Conservation (phyloP, 1,140 invertebrate species). For the Lordiphosa mommai region DNA sequence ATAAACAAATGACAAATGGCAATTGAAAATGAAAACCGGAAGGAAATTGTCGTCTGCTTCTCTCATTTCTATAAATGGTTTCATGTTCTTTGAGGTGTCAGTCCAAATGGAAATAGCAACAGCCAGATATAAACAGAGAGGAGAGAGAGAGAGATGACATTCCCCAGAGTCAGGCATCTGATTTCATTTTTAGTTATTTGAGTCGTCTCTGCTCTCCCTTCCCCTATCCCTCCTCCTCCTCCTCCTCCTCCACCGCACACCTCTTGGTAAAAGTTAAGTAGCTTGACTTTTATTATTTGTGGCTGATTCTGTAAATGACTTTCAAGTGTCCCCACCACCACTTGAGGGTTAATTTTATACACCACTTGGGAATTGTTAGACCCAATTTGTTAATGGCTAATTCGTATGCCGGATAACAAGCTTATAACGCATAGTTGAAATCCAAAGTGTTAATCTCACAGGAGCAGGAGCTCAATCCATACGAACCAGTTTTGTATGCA, state of each 20-base stretch:
- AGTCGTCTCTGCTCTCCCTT: slow-evolving; percentile 22
- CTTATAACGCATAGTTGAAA: slow-evolving; percentile 42
- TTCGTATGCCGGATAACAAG: slow-evolving; percentile 10
- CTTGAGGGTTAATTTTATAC: slow-evolving; percentile 28
- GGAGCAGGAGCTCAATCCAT: slow-evolving; percentile 24
- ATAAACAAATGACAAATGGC: slow-evolving; percentile 75
- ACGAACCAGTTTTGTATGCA: slow-evolving; percentile 44
- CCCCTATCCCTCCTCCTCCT: slow-evolving; percentile 1
- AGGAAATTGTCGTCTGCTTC: slow-evolving; percentile 71
- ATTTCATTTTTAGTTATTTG: slow-evolving; percentile 67
- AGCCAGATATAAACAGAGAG: not conserved
- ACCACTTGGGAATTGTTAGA: slow-evolving; percentile 10
- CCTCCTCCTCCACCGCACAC: slow-evolving; percentile 10
- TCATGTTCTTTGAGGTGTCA: slow-evolving; percentile 63
- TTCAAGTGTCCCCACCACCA: slow-evolving; percentile 45
- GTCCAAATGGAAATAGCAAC: slow-evolving; percentile 2
- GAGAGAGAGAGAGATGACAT: slow-evolving; percentile 16
- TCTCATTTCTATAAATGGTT: slow-evolving; percentile 69
- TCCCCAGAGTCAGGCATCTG: slow-evolving; percentile 65
- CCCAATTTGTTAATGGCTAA: slow-evolving; percentile 22
- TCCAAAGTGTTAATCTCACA: slow-evolving; percentile 61
- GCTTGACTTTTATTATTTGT: slow-evolving; percentile 76
- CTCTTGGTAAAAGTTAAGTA: slow-evolving; percentile 42
- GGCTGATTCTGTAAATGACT: slow-evolving; percentile 70
- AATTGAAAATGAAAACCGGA: slow-evolving; percentile 73